Conservation (phyloP, 2,888 invertebrate genomes). For the Sinodicranocentrus sp. region DNA sequence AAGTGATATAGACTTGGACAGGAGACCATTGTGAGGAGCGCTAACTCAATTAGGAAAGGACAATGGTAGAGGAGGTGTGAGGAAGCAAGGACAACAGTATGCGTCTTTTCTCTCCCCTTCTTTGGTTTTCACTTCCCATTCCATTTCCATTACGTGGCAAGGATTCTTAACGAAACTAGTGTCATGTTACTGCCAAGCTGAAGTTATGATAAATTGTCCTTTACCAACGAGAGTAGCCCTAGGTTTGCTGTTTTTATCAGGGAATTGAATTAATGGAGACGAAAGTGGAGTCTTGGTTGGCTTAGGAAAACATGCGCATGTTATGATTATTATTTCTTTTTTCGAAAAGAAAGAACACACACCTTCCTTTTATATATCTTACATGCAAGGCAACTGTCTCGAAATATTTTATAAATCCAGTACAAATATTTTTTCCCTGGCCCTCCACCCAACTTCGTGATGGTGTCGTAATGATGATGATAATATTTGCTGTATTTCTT, state of each 20-base stretch:
- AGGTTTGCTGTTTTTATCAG: constrained; percentile 65
- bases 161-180: constrained; percentile 35
- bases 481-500: constrained; percentile 25
- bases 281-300: constrained; percentile 39
- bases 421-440: constrained; percentile 62
- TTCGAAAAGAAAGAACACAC: constrained; percentile 8
- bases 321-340: constrained; percentile 35
- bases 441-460: constrained; percentile 4
- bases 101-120: constrained; percentile 15
- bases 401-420: constrained; percentile 49
- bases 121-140: constrained; percentile 15
- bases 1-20: constrained; percentile 35
- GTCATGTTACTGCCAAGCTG: constrained; percentile 69
- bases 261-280: constrained; percentile 69
- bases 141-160: constrained; percentile 47
- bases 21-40: background rate
- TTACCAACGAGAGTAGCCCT: constrained; percentile 27
- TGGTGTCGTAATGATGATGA: constrained; percentile 45
- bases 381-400: background rate
- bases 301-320: constrained; percentile 6
- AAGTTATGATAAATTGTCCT: constrained; percentile 69
- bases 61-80: constrained; percentile 55
- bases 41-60: constrained; percentile 66
- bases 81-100: constrained; percentile 34
- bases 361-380: background rate